Base-by-base conservation (phyloP, 2,888 invertebrate species). In the Trichogramma evanescens region DNA sequence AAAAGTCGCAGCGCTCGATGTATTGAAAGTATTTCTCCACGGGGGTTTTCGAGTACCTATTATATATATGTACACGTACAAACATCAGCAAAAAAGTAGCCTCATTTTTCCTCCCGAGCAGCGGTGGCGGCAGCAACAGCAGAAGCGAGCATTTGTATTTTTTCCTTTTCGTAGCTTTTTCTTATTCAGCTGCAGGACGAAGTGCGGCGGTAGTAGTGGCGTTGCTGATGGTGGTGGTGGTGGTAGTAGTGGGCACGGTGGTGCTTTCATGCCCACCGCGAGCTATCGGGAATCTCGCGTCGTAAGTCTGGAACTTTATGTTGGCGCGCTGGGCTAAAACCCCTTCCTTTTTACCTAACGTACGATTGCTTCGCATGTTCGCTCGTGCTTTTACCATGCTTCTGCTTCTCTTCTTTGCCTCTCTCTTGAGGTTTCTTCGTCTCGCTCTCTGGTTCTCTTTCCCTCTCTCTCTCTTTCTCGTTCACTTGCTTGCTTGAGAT, bases 221-320 rank as follows among this genome's bases (percentile, higher is more conserved):
- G 26, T 26, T 26, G 26, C 26, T 2, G 26, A 0, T 26, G 26
- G 26, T 26, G 26, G 26, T 26, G 3, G 26, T 26, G 26, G 26
- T 26, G 26, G 26, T 26, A 2, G 26, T 26, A 26, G 26, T 26
- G 26, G 26, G 26, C 26, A 26, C 65, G 58, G 57, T 65, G 74
- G 76, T 75, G 77, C 77, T 74, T 77, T 76, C 73, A 77, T 77
- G 74, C 74, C 74, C 71, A 75, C 74, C 74, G 75, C 74, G 72
- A 77, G 76, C 77, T 77, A 77, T 77, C 77, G 76, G 69, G 74
- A 73, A 77, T 77, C 77, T 77, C 70, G 74, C 73, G 76, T 75
- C 77, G 77, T 77, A 77, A 77, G 77, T 77, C 77, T 76, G 76
- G 74, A 76, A 77, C 77, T 77, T 77, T 77, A 77, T 77, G 77